Percentiles rank a stretch among this genome's conserved stretches.
Evolutionary conservation across 2,888 invertebrate genomes (phyloP).

Genomic region (Dione juno): DNA sequence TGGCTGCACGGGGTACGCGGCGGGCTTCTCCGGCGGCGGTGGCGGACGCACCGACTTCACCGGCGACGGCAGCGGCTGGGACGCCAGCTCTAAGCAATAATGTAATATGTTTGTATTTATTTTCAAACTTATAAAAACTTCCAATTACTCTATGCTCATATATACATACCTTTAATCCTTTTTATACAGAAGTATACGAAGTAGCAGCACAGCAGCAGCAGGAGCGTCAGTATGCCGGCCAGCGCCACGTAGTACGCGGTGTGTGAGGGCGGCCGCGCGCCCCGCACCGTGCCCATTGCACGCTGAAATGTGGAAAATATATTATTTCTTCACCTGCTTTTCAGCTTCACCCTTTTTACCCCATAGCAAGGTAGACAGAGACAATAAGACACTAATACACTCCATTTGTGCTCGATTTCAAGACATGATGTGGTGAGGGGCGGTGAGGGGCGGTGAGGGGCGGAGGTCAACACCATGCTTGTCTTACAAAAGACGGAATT

Average conservation of each 20-base stretch:
- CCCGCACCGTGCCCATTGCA: slow-evolving; percentile 52
- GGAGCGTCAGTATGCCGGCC: slow-evolving; percentile 63
- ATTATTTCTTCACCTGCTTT: too few species aligned
- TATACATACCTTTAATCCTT: slow-evolving; percentile 62
- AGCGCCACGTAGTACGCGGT: slow-evolving; percentile 73
- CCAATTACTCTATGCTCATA: neutral
- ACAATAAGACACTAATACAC: neutral
- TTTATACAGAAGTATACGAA: slow-evolving; percentile 72
- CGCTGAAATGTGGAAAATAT: neutral
- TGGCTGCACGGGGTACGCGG: slow-evolving; percentile 70
- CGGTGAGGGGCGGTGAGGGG: too few species aligned
- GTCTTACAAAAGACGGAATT: too few species aligned
- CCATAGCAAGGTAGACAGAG: neutral
- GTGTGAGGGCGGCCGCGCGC: slow-evolving; percentile 62
- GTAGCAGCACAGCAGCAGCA: slow-evolving; percentile 68
- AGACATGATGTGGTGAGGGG: too few species aligned
- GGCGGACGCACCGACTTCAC: slow-evolving; percentile 51
- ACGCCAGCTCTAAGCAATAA: slow-evolving; percentile 57
- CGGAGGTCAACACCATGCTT: too few species aligned
- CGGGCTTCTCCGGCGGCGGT: slow-evolving; percentile 52
- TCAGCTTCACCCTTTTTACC: neutral
- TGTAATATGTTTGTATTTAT: neutral
- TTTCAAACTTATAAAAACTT: neutral
- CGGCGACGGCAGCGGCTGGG: slow-evolving; percentile 54
- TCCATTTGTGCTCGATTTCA: too few species aligned